Percentiles rank a stretch among this genome's conserved stretches.
phyloP scores from a whole-genome alignment of 2,888 invertebrate genomes.

The Eudasyphora cyanicolor region DNA sequence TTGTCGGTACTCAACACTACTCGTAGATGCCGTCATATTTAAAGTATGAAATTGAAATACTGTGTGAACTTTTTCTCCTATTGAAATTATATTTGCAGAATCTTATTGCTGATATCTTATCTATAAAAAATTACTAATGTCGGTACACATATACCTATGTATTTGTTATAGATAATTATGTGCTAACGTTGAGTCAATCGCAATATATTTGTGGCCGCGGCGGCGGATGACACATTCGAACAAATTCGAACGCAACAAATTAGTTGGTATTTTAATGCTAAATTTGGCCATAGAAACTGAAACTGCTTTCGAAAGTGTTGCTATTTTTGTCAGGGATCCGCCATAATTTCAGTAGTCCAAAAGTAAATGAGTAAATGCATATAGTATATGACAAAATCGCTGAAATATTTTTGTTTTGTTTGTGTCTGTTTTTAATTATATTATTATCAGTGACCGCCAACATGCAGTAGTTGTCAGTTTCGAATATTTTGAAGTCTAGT shows the following conservation, averaged over 20 bases:
- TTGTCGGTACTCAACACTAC: neutral
- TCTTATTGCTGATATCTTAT: neutral
- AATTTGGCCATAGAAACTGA: conserved; percentile 27
- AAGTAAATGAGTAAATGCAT: neutral
- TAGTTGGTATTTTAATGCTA: neutral
- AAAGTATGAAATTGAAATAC: neutral
- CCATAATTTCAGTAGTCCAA: neutral
- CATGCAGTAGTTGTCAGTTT: neutral
- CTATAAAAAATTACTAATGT: no score
- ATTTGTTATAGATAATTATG: neutral
- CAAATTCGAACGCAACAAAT: neutral
- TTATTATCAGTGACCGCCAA: no score
- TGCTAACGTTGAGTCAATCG: neutral
- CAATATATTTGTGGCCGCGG: no score
- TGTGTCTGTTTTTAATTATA: no score
- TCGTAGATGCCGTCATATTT: conserved; percentile 7
- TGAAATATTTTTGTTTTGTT: conserved; percentile 17
- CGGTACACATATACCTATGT: neutral
- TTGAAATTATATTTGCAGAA: neutral
- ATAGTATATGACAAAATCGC: conserved; percentile 3
- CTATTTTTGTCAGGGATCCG: conserved; percentile 26
- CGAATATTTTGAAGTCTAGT: neutral
- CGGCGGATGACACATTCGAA: neutral
- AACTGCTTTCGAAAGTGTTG: conserved; percentile 23
- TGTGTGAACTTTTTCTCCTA: neutral